Evolutionary conservation across 37 sponge, comb jelly and placozoan species (phyloP), one percentile per base, ranked within the genome.

Genomic region (Theonella swinhoei): DNA sequence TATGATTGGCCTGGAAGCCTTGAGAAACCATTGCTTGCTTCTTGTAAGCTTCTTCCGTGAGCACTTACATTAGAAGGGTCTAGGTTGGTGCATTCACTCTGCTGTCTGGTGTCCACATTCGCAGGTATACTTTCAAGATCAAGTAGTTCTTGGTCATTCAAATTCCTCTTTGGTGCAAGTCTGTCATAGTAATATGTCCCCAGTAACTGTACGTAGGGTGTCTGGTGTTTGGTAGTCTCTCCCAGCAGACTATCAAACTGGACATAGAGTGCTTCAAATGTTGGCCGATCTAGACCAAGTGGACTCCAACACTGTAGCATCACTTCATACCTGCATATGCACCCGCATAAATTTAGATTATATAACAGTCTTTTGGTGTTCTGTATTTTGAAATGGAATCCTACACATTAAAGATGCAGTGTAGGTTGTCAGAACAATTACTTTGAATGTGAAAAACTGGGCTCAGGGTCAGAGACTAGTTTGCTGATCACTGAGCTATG

Each of bases 261-360:
- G 22, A 20, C 37, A 20, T 62, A 64, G 11, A 84, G 77, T 17
- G 64, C 76, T 30, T 35, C 17, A 47, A 84, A 84, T 0, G 11
- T 25, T 37, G 76, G 84, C 30, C 84, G 30, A 22, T 65, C 77
- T 23, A 35, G 36, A 0, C 66, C 65, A 24, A 59, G 19, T 5
- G 69, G 61, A 3, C 64, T 64, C 84, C 84, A 84, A 58, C 84
- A 84, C 29, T 36, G 68, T 22, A 74, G 66, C 76, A 84, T 84
- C 22, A 84, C 47, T 11, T 75, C 66, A 62, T 75, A 84, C 29
- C 84, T 84, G 54, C n/a, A n/a, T n/a, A n/a, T n/a, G n/a, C n/a
- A n/a, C n/a, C n/a, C n/a, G n/a, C n/a, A n/a, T n/a, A n/a, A n/a
- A n/a, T n/a, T n/a, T n/a, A n/a, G n/a, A n/a, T n/a, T n/a, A n/a